phyloP scores from a whole-genome alignment of 2,888 invertebrate genomes.

The Eupithecia subumbrata region DNA sequence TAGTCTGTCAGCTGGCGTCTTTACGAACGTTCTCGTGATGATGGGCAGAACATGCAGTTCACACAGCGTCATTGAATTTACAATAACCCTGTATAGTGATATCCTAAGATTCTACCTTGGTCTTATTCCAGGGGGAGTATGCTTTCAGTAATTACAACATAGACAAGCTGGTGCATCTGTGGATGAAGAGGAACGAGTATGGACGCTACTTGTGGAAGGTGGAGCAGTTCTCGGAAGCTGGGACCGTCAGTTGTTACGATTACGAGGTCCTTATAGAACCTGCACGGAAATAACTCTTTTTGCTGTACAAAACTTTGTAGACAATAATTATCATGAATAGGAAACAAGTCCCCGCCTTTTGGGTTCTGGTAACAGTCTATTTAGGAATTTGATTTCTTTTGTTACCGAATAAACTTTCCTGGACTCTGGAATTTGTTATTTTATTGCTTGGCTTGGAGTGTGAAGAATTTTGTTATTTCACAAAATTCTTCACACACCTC shows the following conservation, averaged over 20 bases:
- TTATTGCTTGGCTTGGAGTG: background rate
- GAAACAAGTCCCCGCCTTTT: background rate
- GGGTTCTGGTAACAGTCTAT: too few relatives aligned
- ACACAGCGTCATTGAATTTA: too few relatives aligned
- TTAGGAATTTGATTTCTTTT: too few relatives aligned
- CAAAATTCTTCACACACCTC: too few relatives aligned
- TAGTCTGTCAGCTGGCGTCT: too few relatives aligned
- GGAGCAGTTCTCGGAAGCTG: constrained; percentile 39
- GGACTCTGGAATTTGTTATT: too few relatives aligned
- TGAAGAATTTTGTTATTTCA: too few relatives aligned
- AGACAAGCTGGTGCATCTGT: constrained; percentile 42
- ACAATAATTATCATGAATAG: background rate
- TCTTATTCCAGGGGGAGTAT: constrained; percentile 34
- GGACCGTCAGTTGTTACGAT: constrained; percentile 44
- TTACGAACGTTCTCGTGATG: too few relatives aligned
- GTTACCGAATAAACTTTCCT: too few relatives aligned
- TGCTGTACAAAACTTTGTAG: background rate
- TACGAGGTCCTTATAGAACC: constrained; percentile 39
- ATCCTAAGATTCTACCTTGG: background rate
- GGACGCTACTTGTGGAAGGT: constrained; percentile 45
- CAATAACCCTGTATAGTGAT: too few relatives aligned
- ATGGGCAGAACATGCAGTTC: too few relatives aligned
- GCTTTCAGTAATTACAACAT: constrained; percentile 31
- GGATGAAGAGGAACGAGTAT: constrained; percentile 45
- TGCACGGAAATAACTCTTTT: background rate